A percentile compares a stretch with the other conserved stretches of the same genome.
These are phyloP conservation scores for Cardiocondyla obscurior DNA, from an alignment of 1,140 invertebrate species.

Conservation along the genomic window DNA sequence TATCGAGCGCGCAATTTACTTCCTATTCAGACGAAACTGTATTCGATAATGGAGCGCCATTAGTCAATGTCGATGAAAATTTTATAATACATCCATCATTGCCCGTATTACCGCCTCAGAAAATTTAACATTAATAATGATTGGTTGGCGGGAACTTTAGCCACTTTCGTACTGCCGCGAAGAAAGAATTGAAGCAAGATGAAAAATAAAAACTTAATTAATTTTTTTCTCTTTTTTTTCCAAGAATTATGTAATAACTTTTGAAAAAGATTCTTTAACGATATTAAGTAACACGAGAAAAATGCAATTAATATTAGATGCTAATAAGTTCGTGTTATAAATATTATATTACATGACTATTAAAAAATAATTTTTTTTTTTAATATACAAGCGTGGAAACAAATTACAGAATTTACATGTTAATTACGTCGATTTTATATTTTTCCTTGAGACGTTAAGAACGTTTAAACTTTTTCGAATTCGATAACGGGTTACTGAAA, in stretches of 20 bases:
- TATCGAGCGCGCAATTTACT: constrained; percentile 20
- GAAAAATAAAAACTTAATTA: background rate
- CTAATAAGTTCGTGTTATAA: background rate
- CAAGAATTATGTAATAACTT: no score
- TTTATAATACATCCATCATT: constrained; percentile 37
- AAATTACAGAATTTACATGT: background rate
- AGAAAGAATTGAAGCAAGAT: background rate
- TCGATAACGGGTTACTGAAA: background rate
- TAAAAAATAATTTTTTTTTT: background rate
- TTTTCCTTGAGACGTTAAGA: background rate
- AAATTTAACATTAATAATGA: constrained; percentile 9
- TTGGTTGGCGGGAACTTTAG: background rate
- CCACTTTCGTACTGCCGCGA: background rate
- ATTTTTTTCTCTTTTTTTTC: no score
- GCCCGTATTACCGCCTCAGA: background rate
- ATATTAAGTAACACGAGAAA: background rate
- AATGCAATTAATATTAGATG: background rate
- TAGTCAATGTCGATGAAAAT: constrained; percentile 43
- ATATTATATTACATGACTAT: background rate
- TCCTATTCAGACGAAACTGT: constrained; percentile 24
- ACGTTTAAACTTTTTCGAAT: background rate
- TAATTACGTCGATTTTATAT: background rate
- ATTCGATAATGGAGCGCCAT: constrained; percentile 5
- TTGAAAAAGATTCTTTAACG: background rate
- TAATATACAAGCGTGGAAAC: background rate